phyloP scores from a whole-genome alignment of 1,140 invertebrate genomes.

The Drosophila pseudoananassae region DNA sequence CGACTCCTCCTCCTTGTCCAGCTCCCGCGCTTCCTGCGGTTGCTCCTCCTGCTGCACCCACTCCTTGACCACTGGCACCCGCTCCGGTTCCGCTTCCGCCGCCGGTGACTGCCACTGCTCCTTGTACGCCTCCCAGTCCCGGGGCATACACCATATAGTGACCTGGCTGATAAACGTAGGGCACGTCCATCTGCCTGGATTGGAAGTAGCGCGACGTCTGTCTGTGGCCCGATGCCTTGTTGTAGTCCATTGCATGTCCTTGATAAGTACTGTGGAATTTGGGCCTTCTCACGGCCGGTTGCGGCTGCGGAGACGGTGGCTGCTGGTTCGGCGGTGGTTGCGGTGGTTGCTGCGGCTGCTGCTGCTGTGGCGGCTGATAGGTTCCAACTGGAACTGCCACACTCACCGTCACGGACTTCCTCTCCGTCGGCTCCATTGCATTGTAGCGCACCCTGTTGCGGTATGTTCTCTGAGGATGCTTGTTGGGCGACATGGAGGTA shows the following conservation, averaged over 20 bases:
- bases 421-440: background rate
- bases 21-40: conserved; percentile 1
- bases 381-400: background rate
- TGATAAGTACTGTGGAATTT: conserved; percentile 31
- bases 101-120: conserved; percentile 4
- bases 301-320: conserved; percentile 7
- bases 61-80: background rate
- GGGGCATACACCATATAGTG: conserved; percentile 33
- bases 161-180: conserved; percentile 29
- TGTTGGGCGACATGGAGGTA: conserved; percentile 14
- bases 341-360: background rate
- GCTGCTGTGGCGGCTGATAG: conserved; percentile 3
- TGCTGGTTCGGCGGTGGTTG: background rate
- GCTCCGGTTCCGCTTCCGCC: conserved; percentile 1
- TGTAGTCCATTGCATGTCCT: background rate
- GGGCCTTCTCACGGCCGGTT: background rate
- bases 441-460: conserved; percentile 58
- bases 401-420: background rate
- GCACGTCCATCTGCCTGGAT: conserved; percentile 48
- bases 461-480: conserved; percentile 45
- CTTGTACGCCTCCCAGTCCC: conserved; percentile 1
- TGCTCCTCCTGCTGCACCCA: background rate
- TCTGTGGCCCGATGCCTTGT: conserved; percentile 6
- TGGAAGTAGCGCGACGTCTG: conserved; percentile 60
- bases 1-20: conserved; percentile 8